These are phyloP conservation scores for Paramisgurnus dabryanus DNA, from an alignment of 2,113 vertebrate genomes.

Conservation along the genomic window DNA sequence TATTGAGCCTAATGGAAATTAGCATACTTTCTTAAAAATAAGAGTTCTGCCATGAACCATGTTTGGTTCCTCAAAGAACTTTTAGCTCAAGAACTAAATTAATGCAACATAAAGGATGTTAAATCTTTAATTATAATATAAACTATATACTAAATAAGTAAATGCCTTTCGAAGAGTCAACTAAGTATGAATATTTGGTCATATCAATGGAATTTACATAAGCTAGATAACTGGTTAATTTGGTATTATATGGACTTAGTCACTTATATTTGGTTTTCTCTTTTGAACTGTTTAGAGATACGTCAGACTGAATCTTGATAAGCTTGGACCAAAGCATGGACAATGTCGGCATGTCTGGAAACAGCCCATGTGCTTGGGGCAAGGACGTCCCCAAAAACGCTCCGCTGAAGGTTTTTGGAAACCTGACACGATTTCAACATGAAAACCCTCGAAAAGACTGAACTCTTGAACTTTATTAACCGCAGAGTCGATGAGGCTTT, in stretches of 20 bases:
- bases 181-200: background rate
- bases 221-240: background rate
- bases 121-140: too few species aligned
- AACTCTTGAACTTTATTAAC: conserved; percentile 65
- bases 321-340: conserved; percentile 72
- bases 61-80: too few species aligned
- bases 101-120: too few species aligned
- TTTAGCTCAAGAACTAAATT: too few species aligned
- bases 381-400: conserved; percentile 48
- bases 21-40: too few species aligned
- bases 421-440: conserved; percentile 49
- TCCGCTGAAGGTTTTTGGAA: conserved; percentile 39
- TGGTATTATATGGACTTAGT: background rate
- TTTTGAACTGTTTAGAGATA: conserved; percentile 31
- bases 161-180: too few species aligned
- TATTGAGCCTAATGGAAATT: too few species aligned
- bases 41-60: too few species aligned
- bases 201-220: background rate
- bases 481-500: conserved; percentile 52
- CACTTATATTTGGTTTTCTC: background rate
- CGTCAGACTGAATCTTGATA: conserved; percentile 60
- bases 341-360: conserved; percentile 64
- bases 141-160: too few species aligned
- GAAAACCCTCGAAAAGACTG: conserved; percentile 63
- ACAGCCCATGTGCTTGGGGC: conserved; percentile 67